These are phyloP conservation scores for Notamacropus eugenii DNA, from an alignment of 2,797 vertebrate genomes.

Conservation along the genomic window DNA sequence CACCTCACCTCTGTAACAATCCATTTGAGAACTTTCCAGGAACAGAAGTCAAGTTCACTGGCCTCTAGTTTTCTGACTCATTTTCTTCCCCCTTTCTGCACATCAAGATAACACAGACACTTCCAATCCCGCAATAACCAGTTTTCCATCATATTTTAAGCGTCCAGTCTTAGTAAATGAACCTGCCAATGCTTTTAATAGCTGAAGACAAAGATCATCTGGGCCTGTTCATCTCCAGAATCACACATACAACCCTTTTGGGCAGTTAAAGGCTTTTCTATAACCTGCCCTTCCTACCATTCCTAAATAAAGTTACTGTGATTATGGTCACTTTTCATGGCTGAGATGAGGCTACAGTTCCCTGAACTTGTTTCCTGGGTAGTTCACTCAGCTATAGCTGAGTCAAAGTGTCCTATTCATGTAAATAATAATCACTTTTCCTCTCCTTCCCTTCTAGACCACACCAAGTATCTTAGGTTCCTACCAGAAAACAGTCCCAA, in stretches of 20 bases:
- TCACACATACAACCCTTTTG: neutral
- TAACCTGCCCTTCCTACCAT: neutral
- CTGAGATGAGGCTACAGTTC: neutral
- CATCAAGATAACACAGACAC: no score
- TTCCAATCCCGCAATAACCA: neutral
- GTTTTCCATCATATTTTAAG: neutral
- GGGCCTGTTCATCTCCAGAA: neutral
- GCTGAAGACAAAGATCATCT: neutral
- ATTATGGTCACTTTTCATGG: neutral
- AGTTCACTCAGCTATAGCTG: neutral
- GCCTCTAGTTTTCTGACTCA: neutral
- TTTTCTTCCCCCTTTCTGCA: neutral
- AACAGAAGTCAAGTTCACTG: neutral
- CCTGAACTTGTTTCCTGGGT: neutral
- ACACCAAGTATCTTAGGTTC: conserved; percentile 7
- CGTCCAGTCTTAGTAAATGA: neutral
- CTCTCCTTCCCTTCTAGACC: neutral
- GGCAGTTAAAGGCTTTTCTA: neutral
- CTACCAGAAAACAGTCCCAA: conserved; percentile 14
- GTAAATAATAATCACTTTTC: neutral
- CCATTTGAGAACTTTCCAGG: neutral
- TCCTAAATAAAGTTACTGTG: neutral
- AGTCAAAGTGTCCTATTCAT: neutral
- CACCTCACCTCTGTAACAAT: neutral
- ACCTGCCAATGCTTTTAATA: neutral